Evolutionary conservation across 2,113 vertebrate genomes (phyloP).

Genomic region (Ammodytes dubius): DNA sequence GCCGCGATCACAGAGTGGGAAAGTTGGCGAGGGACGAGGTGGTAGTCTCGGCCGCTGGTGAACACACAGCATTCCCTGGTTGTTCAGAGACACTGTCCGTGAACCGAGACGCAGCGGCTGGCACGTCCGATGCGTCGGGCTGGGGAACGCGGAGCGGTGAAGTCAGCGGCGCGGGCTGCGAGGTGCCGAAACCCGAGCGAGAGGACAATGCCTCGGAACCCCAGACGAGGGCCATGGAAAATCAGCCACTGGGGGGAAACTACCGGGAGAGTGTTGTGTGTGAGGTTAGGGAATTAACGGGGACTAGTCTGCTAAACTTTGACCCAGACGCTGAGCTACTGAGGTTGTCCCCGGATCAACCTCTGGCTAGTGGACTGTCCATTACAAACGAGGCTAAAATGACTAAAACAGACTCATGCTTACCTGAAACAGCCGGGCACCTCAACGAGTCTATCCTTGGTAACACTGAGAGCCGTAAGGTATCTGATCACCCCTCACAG

Average conservation of each 20-base stretch:
- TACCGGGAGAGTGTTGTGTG: conserved; percentile 16
- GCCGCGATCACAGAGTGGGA: conserved; percentile 71
- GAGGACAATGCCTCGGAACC: conserved; percentile 80
- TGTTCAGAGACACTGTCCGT: conserved; percentile 31
- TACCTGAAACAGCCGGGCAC: conserved; percentile 5
- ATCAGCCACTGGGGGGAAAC: conserved; percentile 58
- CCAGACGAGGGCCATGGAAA: conserved; percentile 80
- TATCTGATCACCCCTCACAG: conserved; percentile 12
- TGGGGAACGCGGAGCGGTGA: conserved; percentile 50
- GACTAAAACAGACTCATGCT: conserved; percentile 65
- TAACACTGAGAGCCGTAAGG: conserved; percentile 1
- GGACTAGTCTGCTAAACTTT: conserved; percentile 26
- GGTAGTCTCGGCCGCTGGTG: conserved; percentile 52
- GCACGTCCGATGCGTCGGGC: conserved; percentile 58
- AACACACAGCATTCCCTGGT: conserved; percentile 15
- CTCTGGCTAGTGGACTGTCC: conserved; percentile 16
- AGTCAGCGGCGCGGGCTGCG: conserved; percentile 53
- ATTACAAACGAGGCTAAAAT: conserved; percentile 33
- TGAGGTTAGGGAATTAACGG: conserved; percentile 4
- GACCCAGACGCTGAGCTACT: conserved; percentile 34
- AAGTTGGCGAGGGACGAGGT: conserved; percentile 76
- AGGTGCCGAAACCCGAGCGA: conserved; percentile 46
- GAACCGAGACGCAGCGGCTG: conserved; percentile 33
- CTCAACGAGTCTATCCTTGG: not conserved
- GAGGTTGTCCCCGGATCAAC: conserved; percentile 39